phyloP scores from a whole-genome alignment of 2,113 vertebrate genomes.

The Rhombomys opimus region DNA sequence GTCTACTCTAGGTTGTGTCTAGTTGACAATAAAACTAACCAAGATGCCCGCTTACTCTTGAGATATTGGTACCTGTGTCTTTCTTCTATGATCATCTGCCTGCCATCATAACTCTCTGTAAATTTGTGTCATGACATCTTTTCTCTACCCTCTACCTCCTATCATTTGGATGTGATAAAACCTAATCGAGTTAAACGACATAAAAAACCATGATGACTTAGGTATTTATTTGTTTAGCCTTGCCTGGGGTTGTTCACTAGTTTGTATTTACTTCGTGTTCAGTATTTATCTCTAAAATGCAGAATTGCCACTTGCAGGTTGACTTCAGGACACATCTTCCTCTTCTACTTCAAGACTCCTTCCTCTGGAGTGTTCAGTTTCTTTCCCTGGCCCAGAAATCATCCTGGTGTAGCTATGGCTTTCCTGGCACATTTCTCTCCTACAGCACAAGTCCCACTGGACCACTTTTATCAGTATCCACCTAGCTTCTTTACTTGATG shows the following conservation, averaged over 20 bases:
- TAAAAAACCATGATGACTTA: background rate
- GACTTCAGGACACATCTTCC: background rate
- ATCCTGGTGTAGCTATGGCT: background rate
- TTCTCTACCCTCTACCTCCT: background rate
- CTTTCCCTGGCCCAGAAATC: no score
- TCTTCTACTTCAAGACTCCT: background rate
- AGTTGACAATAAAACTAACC: background rate
- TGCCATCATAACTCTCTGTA: background rate
- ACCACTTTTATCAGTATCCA: background rate
- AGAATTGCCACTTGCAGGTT: background rate
- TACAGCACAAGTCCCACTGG: fast-evolving
- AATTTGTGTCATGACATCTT: background rate
- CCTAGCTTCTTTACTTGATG: background rate
- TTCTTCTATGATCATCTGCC: fast-evolving
- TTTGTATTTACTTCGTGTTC: background rate
- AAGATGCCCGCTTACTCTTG: no score
- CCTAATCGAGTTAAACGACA: background rate
- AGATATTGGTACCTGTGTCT: no score
- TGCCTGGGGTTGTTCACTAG: background rate
- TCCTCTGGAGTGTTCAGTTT: background rate
- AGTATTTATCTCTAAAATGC: background rate
- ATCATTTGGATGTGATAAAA: background rate
- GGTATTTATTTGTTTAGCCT: background rate
- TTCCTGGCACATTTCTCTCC: background rate
- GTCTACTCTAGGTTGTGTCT: background rate